Base-by-base conservation (phyloP, 64 coral and sea anemone genomes). In the Porites lutea region DNA sequence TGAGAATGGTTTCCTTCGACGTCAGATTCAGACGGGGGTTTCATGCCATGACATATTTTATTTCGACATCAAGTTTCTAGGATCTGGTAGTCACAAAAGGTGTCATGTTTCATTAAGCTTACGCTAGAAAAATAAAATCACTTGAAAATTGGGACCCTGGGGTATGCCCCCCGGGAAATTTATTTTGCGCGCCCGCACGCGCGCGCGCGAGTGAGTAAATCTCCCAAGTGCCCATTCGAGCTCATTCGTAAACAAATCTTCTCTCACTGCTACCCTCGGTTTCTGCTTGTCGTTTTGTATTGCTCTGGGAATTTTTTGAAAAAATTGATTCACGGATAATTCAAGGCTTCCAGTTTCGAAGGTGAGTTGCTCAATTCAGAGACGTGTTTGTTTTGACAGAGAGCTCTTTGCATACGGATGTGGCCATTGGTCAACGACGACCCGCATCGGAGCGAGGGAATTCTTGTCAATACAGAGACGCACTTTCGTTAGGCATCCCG, bases 351-450 rank as follows among this genome's bases (percentile, higher is more conserved):
- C 13, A 84, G 81, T 84, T 69, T 65, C 62, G 19, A 84, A 84
- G 21, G 81, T 48, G 81, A 84, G 14, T 48, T 68, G 81, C 52
- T 84, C 81, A 62, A 81, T 81, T 81, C 20, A 57, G 11, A 58
- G 13, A 62, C 69, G 27, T 84, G 81, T 84, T 84, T 84, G 61
- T 84, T 68, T 84, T 84, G 45, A 69, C 62, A 16, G 48, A 84
- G 63, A 45, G 81, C 81, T 84, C 81, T 84, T 84, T 84, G 81
- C 81, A 51, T 84, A 84, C 64, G 81, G 81, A 84, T 84, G 81
- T 84, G 81, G 47, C 47, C 81, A 84, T 84, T 84, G 81, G 81
- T 84, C 81, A 68, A 69, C 18, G 21, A 6, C 47, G 81, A 68
- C 81, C 81, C 61, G 81, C 81, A 84, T 68, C 46, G 62, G 20